phyloP scores from a whole-genome alignment of 2,888 invertebrate genomes.

The Bellardia bayeri region DNA sequence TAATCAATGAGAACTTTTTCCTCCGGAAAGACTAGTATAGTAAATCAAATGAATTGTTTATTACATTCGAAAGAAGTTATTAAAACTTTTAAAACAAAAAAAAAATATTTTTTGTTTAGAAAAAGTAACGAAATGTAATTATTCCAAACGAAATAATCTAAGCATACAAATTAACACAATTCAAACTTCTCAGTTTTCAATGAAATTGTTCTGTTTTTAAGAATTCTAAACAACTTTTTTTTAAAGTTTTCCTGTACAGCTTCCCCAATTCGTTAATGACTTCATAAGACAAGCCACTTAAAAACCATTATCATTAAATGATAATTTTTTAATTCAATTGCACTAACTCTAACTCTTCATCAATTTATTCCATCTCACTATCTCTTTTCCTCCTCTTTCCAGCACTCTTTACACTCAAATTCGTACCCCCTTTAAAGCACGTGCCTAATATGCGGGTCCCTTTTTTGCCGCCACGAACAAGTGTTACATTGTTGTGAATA shows the following conservation, averaged over 20 bases:
- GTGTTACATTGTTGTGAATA: slow-evolving; percentile 57
- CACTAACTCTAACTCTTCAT: not conserved
- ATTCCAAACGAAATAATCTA: too few species aligned
- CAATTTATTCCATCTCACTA: not conserved
- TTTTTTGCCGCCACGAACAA: slow-evolving; percentile 44
- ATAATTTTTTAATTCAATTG: slow-evolving; percentile 13
- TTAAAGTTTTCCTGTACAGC: not conserved
- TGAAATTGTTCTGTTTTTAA: too few species aligned
- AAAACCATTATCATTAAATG: slow-evolving; percentile 30
- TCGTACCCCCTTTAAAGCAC: slow-evolving; percentile 75
- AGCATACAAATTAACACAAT: too few species aligned
- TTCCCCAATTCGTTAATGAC: not conserved
- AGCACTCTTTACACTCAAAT: not conserved
- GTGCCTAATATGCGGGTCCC: slow-evolving; percentile 80
- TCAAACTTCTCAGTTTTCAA: too few species aligned
- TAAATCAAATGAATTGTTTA: too few species aligned
- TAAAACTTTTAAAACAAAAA: too few species aligned
- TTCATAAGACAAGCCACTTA: not conserved
- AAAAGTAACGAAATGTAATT: too few species aligned
- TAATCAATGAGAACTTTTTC: too few species aligned
- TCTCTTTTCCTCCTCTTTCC: not conserved
- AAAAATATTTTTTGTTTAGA: too few species aligned
- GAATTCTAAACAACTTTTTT: too few species aligned
- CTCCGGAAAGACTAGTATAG: too few species aligned
- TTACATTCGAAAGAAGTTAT: too few species aligned